Base-by-base conservation (phyloP, 2,797 vertebrate species). In the Sciurus vulgaris region DNA sequence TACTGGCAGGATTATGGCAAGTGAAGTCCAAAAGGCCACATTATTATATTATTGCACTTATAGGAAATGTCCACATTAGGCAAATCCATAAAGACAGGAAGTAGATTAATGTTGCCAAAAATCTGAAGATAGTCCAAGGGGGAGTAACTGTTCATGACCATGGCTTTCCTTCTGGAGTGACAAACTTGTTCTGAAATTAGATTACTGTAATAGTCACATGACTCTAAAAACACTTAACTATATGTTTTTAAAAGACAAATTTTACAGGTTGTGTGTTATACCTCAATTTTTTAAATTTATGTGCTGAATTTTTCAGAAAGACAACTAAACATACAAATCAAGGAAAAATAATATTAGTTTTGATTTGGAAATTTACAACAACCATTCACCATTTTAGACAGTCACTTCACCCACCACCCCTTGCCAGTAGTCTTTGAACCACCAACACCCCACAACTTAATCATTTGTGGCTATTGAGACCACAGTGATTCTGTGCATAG, bases 221-320 rank as follows among this genome's bases (percentile, higher is more conserved):
- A 38, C 54, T 78, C 63, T 88, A 26, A 56, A 33, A 72, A 78
- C 8, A 61, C 59, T 26, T 9, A 61, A 61, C 22, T 24, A 74
- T 9, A 56, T 0, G 35, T 41, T 93, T 86, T 20, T 33, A 73
- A 89, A 33, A 20, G 8, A 20, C 20, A 17, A 61, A 59, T 74
- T 78, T 86, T 82, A 18, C 30, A 15, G 24, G 7, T 26, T 69
- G 54, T 54, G 10, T n/a, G 69, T 73, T 78, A 2, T 63, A n/a
- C 3, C 33, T 93, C 38, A 38, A 33, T 69, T 93, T 90, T 24
- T 7, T 38, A 87, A 56, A 24, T 73, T 5, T 44, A 13, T 59
- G 38, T 73, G 35, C 49, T 74, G 26, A 79, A 56, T 95, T 73
- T 93, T 73, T 93, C 65, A 86, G 82, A 81, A 94, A 69, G 33